These are phyloP conservation scores for Cydia strobilella DNA, from an alignment of 1,140 invertebrate species.

Conservation along the genomic window DNA sequence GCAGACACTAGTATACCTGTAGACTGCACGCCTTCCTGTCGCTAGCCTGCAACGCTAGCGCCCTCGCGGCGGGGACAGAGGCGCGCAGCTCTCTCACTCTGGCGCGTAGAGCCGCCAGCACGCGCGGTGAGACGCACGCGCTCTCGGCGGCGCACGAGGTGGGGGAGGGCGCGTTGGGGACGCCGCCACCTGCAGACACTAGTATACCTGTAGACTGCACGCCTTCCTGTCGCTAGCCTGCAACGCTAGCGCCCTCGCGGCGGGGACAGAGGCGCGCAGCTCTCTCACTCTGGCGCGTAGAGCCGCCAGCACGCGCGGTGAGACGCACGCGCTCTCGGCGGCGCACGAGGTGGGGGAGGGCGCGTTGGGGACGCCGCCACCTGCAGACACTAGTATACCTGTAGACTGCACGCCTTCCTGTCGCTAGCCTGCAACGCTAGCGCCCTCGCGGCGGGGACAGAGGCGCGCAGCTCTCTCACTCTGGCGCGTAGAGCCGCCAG, in stretches of 20 bases:
- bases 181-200: no score
- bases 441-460: constrained; percentile 89
- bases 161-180: no score
- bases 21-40: constrained; percentile 81
- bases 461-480: constrained; percentile 90
- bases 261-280: constrained; percentile 88
- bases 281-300: constrained; percentile 94
- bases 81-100: constrained; percentile 91
- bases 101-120: constrained; percentile 90
- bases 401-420: constrained; percentile 82
- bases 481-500: constrained; percentile 92
- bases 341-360: no score
- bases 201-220: constrained; percentile 82
- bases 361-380: no score
- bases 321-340: constrained; percentile 67
- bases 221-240: constrained; percentile 88
- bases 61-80: constrained; percentile 89
- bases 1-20: constrained; percentile 62
- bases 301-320: constrained; percentile 84
- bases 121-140: constrained; percentile 80
- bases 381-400: no score
- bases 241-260: constrained; percentile 87
- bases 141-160: no score
- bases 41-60: constrained; percentile 86
- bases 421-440: constrained; percentile 35